Base-by-base conservation (phyloP, 2,113 vertebrate species). In the Electrona antarctica region DNA sequence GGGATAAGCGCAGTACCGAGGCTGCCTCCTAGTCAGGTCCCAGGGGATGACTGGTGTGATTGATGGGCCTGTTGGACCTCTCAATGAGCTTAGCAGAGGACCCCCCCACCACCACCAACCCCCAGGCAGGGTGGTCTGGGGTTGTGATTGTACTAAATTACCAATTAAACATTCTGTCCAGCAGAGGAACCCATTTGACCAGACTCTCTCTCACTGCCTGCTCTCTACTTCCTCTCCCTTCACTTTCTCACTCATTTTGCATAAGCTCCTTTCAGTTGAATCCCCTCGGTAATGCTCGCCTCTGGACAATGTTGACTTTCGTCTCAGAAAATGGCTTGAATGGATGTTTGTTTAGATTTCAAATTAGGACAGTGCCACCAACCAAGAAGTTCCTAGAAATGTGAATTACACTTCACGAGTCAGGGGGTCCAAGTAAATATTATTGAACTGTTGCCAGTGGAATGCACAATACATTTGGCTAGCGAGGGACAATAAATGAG, bases 401-500 rank as follows among this genome's bases (percentile, higher is more conserved):
- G 63, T 60, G 69, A 80, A 87, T 83, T 69, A 73, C 41, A 78
- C 67, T 79, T 79, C 78, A 65, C 71, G 77, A 76, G 69, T 78
- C 66, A 78, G 66, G 69, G 78, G 85, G 75, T 84, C 71, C 60
- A 49, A 79, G 82, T 86, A 88, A 89, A 86, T 88, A 91, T 87
- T 87, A 77, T 57, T 87, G 78, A 88, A 72, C 71, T 55, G 64
- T 73, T 74, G 74, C 76, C 75, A 83, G 65, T 72, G 79, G 71
- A 85, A 84, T 82, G 77, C 50, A 55, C 8, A 73, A 78, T 73
- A 79, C 87, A 74, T 73, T 64, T 85, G 79, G 82, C 81, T 85
- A 84, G 74, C 83, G 79, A 81, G 1, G n/a, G 65, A 84, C 79
- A 86, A 82, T 83, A 89, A 88, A 90, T 90, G 84, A 80, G 50